Conservation (phyloP, 2,797 vertebrate species). For the Martes flavigula region DNA sequence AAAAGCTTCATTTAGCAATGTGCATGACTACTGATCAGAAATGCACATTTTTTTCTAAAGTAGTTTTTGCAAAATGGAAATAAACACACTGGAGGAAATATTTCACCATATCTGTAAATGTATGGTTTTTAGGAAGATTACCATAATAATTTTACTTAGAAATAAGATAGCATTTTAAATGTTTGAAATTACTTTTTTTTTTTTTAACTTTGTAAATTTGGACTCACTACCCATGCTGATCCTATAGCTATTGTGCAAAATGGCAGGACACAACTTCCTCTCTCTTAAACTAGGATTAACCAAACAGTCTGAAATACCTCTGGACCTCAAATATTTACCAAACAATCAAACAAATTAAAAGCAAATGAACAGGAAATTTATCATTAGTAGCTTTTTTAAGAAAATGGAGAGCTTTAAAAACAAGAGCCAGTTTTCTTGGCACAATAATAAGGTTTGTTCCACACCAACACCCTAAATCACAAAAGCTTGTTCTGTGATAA, state of each 20-base stretch:
- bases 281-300: conserved; percentile 24
- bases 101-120: not conserved
- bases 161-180: not conserved
- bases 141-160: conserved; percentile 16
- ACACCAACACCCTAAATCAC: not conserved
- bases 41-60: not conserved
- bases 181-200: not conserved
- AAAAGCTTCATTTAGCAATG: not conserved
- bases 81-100: not conserved
- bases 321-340: not conserved
- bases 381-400: not conserved
- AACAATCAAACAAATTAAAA: not conserved
- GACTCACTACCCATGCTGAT: not conserved
- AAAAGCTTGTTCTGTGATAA: conserved; percentile 48
- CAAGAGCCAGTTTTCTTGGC: not conserved
- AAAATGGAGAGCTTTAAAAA: not conserved
- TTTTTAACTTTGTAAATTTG: not conserved
- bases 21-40: not conserved
- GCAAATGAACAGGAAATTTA: not conserved
- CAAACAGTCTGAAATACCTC: not conserved
- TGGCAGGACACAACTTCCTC: not conserved
- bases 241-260: not conserved
- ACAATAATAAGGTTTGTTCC: conserved; percentile 32
- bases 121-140: not conserved
- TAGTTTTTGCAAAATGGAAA: not conserved